A percentile compares a stretch with the other conserved stretches of the same genome.
phyloP scores from a whole-genome alignment of 2,113 vertebrate genomes.

The Pipa parva region DNA sequence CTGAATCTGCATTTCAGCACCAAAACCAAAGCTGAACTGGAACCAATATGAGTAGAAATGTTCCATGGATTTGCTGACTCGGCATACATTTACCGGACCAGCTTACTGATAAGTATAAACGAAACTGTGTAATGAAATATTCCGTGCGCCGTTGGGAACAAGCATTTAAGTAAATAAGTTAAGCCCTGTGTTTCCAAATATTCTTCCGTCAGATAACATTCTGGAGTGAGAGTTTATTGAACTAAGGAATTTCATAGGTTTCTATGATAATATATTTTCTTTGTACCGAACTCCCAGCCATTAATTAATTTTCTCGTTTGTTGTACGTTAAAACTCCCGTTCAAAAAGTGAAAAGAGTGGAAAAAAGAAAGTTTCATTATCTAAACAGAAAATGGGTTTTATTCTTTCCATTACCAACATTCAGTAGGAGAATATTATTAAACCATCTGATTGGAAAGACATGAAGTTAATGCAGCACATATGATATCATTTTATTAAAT shows the following conservation, averaged over 20 bases:
- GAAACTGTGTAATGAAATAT: not conserved
- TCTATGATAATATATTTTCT: not conserved
- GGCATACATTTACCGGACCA: not conserved
- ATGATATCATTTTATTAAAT: too few species aligned
- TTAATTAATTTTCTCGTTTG: not conserved
- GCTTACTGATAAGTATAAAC: not conserved
- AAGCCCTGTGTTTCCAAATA: not conserved
- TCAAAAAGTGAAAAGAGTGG: not conserved
- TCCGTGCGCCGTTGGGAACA: not conserved
- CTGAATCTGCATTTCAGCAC: not conserved
- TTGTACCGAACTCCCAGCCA: not conserved
- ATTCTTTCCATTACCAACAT: too few species aligned
- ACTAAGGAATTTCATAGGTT: too few species aligned
- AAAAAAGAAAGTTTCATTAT: not conserved
- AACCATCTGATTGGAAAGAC: too few species aligned
- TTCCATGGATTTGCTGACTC: not conserved
- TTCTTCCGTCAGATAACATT: not conserved
- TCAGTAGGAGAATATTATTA: too few species aligned
- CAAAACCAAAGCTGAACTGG: not conserved
- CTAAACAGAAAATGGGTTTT: too few species aligned
- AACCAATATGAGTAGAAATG: not conserved
- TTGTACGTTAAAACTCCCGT: not conserved
- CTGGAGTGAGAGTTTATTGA: not conserved
- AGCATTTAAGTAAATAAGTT: not conserved
- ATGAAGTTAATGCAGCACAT: too few species aligned